Base-by-base conservation (phyloP, 1,140 invertebrate species). In the Bombus pascuorum region DNA sequence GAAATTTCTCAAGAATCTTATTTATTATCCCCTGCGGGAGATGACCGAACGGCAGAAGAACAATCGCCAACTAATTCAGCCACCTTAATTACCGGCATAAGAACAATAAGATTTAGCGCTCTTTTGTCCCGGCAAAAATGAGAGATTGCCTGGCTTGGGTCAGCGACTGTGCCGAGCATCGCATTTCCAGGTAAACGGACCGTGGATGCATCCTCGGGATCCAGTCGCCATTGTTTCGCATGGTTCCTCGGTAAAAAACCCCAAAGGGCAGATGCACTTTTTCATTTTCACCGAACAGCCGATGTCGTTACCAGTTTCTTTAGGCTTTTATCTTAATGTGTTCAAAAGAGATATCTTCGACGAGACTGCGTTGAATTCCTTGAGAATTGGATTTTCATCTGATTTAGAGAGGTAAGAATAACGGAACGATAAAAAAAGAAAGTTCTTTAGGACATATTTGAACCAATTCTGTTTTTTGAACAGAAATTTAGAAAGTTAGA, bases 81-180 rank as follows among this genome's bases (percentile, higher is more conserved):
- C 91, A 87, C 91, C 93, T 95, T 95, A 95, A 95, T 95, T 94
- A 95, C 94, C 92, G 91, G 89, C 93, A 91, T 93, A 94, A 93
- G 93, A 95, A 95, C 93, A 95, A 95, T 95, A 94, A 93, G 93
- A 95, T 95, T 95, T 94, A 93, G 89, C 87, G 90, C 83, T 91
- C 94, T 94, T 95, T 95, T 95, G 93, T 95, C 91, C 86, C 82
- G 87, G 47, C 91, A 95, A 95, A 94, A 95, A 95, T 94, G 94
- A 95, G 91, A 93, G 94, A 94, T 95, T 94, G 93, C 91, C 91
- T 87, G 6, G 91, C 82, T 89, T 92, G 92, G 93, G 92, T 95
- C 93, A 94, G 90, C 87, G 91, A 89, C 65, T 87, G 84, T 66
- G 6, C 76, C 62, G 85, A 71, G 62, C 88, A 59, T 62, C 57